Evolutionary conservation across 2,113 vertebrate species (phyloP), one percentile per base, ranked within the genome.

Genomic region (Cyphomyrus discorhynchus): DNA sequence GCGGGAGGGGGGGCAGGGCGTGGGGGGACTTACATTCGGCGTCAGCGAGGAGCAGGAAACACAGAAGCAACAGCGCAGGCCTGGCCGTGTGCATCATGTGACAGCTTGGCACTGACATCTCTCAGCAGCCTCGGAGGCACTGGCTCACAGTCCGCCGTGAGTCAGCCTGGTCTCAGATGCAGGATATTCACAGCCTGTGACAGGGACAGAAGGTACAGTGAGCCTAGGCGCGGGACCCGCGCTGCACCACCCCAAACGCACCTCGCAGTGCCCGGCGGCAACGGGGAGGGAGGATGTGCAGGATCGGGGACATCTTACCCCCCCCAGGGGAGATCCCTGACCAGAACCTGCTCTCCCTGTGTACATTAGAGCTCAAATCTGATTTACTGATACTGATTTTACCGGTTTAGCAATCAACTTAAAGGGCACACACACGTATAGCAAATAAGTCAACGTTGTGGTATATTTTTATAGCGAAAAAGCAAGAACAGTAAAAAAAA

Each of bases 181-280:
- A 96, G 95, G 95, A 92, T 96, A 96, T 97, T 99, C 97, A 98
- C 96, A 98, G 96, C 97, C 98, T 99, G 95, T 52, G 92, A 91
- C 91, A 89, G 93, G 93, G 91, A 89, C 93, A 89, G 92, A 91
- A 92, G 52, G 89, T 82, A 85, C 94, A 94, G 95, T 95, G 94
- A 96, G 94, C 95, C 94, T 94, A 94, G 95, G 95, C 94, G 93
- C 5, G 42, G 93, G 93, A 94, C 94, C 95, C 93, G 95, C 93
- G 94, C 27, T 31, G 47, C 21, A 86, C 10, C 45, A 92, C 93
- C 91, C 84, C 24, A n/a, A 50, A 52, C 84, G n/a, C 83, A 50
- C 47, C 21, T 24, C 21, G 4, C 83, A 31, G 35, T 11, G n/a
- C 83, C 45, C 3, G 8, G n/a, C 10, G 0, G 70, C 31, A 39